Evolutionary conservation across 1,140 invertebrate species (phyloP).

Genomic region (Lordiphosa mommai): DNA sequence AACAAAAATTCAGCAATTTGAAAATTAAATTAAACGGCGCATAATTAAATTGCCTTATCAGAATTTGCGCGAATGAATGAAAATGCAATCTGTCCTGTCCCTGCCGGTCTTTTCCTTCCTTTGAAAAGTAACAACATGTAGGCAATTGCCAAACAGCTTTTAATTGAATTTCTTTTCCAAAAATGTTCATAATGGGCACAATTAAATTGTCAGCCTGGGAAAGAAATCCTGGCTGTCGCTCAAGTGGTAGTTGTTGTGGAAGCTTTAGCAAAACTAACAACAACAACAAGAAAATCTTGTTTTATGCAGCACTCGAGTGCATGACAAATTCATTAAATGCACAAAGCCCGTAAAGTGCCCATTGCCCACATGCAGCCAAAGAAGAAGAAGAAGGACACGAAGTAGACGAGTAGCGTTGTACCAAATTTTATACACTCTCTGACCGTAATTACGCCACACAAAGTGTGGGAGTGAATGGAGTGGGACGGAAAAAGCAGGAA

Average conservation of each 20-base stretch:
- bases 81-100: background rate
- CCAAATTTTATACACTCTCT: slow-evolving; percentile 62
- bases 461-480: background rate
- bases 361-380: slow-evolving; percentile 4
- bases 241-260: background rate
- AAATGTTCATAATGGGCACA: slow-evolving; percentile 63
- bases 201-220: slow-evolving; percentile 66
- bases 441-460: slow-evolving; percentile 71
- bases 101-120: slow-evolving; percentile 11
- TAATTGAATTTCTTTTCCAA: slow-evolving; percentile 69
- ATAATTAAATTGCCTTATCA: slow-evolving; percentile 76
- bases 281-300: slow-evolving; percentile 33
- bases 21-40: slow-evolving; percentile 63
- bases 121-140: background rate
- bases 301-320: slow-evolving; percentile 54
- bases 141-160: slow-evolving; percentile 56
- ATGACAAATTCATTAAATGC: slow-evolving; percentile 70
- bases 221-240: slow-evolving; percentile 11
- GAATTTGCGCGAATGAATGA: slow-evolving; percentile 45
- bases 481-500: background rate
- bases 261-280: background rate
- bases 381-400: background rate
- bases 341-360: slow-evolving; percentile 63
- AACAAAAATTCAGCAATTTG: slow-evolving; percentile 48
- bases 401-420: slow-evolving; percentile 45